These are phyloP conservation scores for Chrysolina haemoptera DNA, from an alignment of 2,888 invertebrate species.

Conservation along the genomic window DNA sequence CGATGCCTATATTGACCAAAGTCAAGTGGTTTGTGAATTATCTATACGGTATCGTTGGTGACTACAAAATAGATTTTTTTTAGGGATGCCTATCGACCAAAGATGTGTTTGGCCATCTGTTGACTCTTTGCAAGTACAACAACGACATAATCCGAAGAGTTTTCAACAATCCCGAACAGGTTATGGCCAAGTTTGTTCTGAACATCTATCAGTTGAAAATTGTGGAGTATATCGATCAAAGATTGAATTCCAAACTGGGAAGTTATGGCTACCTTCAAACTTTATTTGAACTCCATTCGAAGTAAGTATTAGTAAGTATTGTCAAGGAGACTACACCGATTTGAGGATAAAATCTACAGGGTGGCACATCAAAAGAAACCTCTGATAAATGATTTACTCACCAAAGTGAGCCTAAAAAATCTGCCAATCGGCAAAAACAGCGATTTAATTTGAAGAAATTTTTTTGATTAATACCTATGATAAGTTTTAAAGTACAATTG, in stretches of 20 bases:
- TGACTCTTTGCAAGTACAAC: constrained; percentile 91
- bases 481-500: too few species aligned
- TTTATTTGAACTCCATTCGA: constrained; percentile 91
- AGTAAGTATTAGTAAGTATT: constrained; percentile 76
- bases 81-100: constrained; percentile 88
- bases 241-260: constrained; percentile 85
- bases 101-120: constrained; percentile 92
- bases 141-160: constrained; percentile 88
- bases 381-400: too few species aligned
- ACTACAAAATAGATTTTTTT: constrained; percentile 53
- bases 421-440: too few species aligned
- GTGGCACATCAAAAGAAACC: too few species aligned
- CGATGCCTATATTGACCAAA: constrained; percentile 96
- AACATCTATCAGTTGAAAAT: constrained; percentile 95
- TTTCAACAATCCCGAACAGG: constrained; percentile 95
- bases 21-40: constrained; percentile 82
- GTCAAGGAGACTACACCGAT: too few species aligned
- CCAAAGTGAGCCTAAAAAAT: too few species aligned
- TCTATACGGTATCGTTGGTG: constrained; percentile 9
- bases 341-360: too few species aligned
- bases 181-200: constrained; percentile 97
- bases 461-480: too few species aligned
- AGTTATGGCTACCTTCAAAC: constrained; percentile 91
- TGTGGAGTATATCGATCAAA: constrained; percentile 87
- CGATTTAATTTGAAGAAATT: too few species aligned